Evolutionary conservation across 2,888 invertebrate genomes (phyloP).

Genomic region (Ectobius pallidus): DNA sequence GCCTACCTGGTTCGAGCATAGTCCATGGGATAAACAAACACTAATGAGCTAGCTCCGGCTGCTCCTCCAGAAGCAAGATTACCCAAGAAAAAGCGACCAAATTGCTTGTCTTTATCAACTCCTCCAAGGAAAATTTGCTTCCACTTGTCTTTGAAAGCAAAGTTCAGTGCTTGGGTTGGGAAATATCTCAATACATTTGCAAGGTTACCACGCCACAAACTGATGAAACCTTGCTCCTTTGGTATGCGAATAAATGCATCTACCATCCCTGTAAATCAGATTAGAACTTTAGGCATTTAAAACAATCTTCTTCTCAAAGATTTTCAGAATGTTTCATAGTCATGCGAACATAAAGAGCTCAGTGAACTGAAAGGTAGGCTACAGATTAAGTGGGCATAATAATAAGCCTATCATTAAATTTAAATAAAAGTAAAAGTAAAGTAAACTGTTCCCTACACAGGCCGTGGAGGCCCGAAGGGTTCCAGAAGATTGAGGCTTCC

Average conservation of each 20-base stretch:
- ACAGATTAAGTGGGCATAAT: too few species aligned
- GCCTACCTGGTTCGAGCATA: constrained; percentile 58
- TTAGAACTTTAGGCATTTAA: too few species aligned
- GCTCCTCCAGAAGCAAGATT: constrained; percentile 61
- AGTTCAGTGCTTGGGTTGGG: constrained; percentile 58
- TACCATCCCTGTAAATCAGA: constrained; percentile 52
- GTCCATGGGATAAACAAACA: constrained; percentile 61
- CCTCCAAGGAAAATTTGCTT: constrained; percentile 55
- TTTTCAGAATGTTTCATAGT: too few species aligned
- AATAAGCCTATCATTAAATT: too few species aligned
- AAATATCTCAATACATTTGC: constrained; percentile 59
- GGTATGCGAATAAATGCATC: constrained; percentile 55
- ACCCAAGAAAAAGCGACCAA: constrained; percentile 57
- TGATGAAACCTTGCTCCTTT: constrained; percentile 51
- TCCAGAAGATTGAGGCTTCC: too few species aligned
- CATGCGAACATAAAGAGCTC: too few species aligned
- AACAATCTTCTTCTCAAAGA: too few species aligned
- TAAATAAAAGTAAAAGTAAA: too few species aligned
- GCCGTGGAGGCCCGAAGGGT: too few species aligned
- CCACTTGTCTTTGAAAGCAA: constrained; percentile 58
- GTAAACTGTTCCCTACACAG: too few species aligned
- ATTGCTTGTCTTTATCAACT: constrained; percentile 61
- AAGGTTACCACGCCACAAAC: constrained; percentile 59
- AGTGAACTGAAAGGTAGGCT: too few species aligned
- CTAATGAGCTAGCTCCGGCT: constrained; percentile 60